Base-by-base conservation (phyloP, 2,797 vertebrate species). In the Sebastes iracundus region DNA sequence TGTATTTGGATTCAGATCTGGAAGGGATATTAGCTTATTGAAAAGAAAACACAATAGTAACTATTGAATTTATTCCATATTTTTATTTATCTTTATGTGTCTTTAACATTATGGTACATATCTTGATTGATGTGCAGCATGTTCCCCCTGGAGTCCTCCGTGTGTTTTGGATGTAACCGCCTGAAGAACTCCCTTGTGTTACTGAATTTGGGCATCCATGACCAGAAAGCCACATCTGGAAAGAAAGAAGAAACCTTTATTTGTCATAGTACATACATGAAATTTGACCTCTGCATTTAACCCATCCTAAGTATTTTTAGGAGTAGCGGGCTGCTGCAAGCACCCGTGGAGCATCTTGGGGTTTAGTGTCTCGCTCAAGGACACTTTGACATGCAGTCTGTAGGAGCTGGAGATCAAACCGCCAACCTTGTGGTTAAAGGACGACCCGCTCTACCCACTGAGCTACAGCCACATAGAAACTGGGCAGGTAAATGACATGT, bases 221-320 rank as follows among this genome's bases (percentile, higher is more conserved):
- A 96, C 97, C 97, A 97, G 38, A 97, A 95, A 70, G 94, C 95
- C 87, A 94, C 92, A 87, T 96, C 96, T 95, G 94, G 68, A 73
- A 64, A 59, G 20, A 74, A 30, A 72, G 46, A 67, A 38, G 35
- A 38, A 38, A 38, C 35, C 35, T 38, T 38, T 38, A 38, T 38
- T 38, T 38, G 12, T 14, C 35, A 38, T 38, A 14, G 35, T 38
- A 38, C 35, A 38, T 38, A 38, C 35, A 38, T 38, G 35, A 14
- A 38, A 38, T 38, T 38, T 38, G 35, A 38, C 35, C 12, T 38
- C 35, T 38, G 12, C 35, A 38, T 38, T 38, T 38, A 38, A 38
- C 35, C 35, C 35, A 38, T 38, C 35, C 12, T 38, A 2, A 14
- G 35, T 38, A 38, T 38, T 38, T 38, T 14, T 38, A 38, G 12